Percentiles rank a stretch among this genome's conserved stretches.
phyloP scores from a whole-genome alignment of 2,113 vertebrate species.

The Sebastes fasciatus region DNA sequence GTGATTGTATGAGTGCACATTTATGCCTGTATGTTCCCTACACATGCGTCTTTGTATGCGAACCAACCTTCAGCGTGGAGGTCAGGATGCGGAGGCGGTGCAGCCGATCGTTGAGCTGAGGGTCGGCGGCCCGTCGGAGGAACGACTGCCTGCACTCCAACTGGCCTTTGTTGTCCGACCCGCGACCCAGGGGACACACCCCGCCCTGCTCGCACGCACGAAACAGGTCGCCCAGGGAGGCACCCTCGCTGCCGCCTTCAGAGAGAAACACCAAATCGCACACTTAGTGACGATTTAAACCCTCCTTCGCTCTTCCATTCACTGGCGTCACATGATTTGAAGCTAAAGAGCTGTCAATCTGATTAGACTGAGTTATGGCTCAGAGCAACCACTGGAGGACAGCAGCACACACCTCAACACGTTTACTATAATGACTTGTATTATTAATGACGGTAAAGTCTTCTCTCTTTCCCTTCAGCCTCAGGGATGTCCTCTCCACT shows the following conservation, averaged over 20 bases:
- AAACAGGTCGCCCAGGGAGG: slow-evolving; percentile 93
- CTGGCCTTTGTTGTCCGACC: slow-evolving; percentile 90
- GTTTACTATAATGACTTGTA: slow-evolving; percentile 7
- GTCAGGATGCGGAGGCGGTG: slow-evolving; percentile 96
- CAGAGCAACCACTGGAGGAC: slow-evolving; percentile 51
- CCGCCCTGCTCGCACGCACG: slow-evolving; percentile 94
- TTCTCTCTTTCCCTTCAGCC: slow-evolving; percentile 14
- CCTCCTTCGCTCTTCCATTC: not conserved
- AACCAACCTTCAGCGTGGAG: slow-evolving; percentile 96
- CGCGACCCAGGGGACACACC: slow-evolving; percentile 92
- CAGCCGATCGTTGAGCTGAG: slow-evolving; percentile 96
- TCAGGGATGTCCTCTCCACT: slow-evolving; percentile 14
- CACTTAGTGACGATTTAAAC: not conserved
- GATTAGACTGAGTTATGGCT: slow-evolving; percentile 9
- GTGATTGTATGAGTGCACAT: not conserved
- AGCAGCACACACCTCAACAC: slow-evolving; percentile 43
- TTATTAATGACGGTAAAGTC: slow-evolving; percentile 33
- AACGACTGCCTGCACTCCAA: slow-evolving; percentile 94
- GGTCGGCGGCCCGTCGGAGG: slow-evolving; percentile 92
- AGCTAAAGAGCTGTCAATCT: not conserved
- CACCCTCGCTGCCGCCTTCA: slow-evolving; percentile 73
- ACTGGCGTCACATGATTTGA: not conserved
- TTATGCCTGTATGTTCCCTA: not conserved
- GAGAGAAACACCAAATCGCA: not conserved
- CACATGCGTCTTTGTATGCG: not conserved